Base-by-base conservation (phyloP, 1,140 invertebrate genomes). In the Drosophila hydei region DNA sequence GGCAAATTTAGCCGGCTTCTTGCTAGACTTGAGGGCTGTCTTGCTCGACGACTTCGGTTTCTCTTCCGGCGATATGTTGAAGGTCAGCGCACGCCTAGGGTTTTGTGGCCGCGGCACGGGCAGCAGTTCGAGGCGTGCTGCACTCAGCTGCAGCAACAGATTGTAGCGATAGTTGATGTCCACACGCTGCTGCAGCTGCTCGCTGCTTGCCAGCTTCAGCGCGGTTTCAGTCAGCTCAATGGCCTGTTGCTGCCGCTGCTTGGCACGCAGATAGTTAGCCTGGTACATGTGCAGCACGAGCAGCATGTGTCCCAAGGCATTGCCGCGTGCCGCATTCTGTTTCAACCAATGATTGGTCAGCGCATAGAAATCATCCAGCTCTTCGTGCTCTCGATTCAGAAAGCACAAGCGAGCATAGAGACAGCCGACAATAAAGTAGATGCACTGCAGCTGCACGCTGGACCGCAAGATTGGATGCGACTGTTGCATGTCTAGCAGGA, bases 321-420 rank as follows among this genome's bases (percentile, higher is more conserved):
- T 5, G 7, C 30, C 14, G 4, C 58, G 63, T 4, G 51, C 1
- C 3, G 38, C 6, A 2, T 71, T 45, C 21, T 64, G 42, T 5
- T 55, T 25, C 14, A 91, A 19, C 74, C 74, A 89, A n/a, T 30
- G 43, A 18, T 68, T 54, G 0, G 85, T 55, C 38, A 45, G 36
- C 5, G 40, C 63, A 55, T 91, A 91, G 25, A 90, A 91, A 3
- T 69, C 60, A 4, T 88, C 71, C n/a, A 91, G 36, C 52, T 88
- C 73, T 0, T 76, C 77, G 21, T 70, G 52, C 2, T 88, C 58
- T 6, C 83, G 50, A 43, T 74, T 77, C 0, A 91, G 64, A 8
- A 77, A 91, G 27, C 72, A 47, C 6, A 91, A 55, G 2, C 89
- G 79, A 1, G 89, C 89, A 77, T 81, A 75, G 0, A 91, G 64